Base-by-base conservation (phyloP, 1,140 invertebrate genomes). In the Carcinoscorpius rotundicauda region DNA sequence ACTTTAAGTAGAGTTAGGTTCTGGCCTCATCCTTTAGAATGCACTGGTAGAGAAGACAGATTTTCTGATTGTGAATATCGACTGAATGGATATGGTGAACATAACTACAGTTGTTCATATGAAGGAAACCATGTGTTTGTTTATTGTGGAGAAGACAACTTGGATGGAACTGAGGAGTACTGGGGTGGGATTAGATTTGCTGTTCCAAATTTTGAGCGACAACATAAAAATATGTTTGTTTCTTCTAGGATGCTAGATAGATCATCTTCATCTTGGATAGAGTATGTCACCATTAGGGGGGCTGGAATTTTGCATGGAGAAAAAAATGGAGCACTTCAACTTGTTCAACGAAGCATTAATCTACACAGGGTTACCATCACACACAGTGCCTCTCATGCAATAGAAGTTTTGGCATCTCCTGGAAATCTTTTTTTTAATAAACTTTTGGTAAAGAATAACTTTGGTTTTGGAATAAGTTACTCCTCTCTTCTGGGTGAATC, bases 151-250 rank as follows among this genome's bases (percentile, higher is more conserved):
- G 81, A 85, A 60, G 81, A 87, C 67, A 89, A 88, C 76, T 82
- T 85, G 9, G 65, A 71, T 29, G 68, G 77, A 0, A 71, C 70
- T 9, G 77, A 85, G 57, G 83, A 91, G 59, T 95, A 97, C 75
- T 99, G 97, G 96, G 97, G 96, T 58, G 97, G 96, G 50, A 87
- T 99, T 65, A 78, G 95, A 58, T 96, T 99, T 77, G 85, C 93
- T 5, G 85, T 88, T 73, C 83, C 86, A 48, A 85, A 89, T 71
- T 95, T 97, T 75, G 95, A 98, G 75, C 86, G 55, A 48, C 87
- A 76, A 85, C 88, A 91, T 72, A 88, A 92, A 71, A 82, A 86
- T 50, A 81, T 86, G 5, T 89, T 87, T 0, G 59, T 63, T 49
- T 64, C 68, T n/a, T 66, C 64, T 52, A 53, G 62, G 3, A 64